Evolutionary conservation across 2,888 invertebrate species (phyloP), one percentile per base, ranked within the genome.

Genomic region (Ommatoiulus sabulosus): DNA sequence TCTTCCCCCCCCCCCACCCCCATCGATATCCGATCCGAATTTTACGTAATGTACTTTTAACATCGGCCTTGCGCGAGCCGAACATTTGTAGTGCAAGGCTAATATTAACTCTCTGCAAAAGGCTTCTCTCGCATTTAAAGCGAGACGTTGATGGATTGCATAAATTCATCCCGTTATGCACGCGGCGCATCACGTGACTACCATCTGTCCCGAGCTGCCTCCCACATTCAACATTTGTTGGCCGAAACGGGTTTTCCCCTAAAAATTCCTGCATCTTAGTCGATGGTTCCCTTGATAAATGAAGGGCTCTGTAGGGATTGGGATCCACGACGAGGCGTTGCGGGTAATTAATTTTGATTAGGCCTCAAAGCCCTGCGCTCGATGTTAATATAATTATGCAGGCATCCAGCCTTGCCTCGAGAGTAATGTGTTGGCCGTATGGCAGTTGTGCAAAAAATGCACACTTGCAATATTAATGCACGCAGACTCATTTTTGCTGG

Each of bases 301-400:
- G 52, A 52, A 46, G 10, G 52, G 15, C 52, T 52, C 52, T 10
- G 52, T 52, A 15, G 52, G 52, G 52, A 52, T 52, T 52, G 10
- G 0, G 10, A 52, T 10, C 52, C 52, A 15, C 4, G 52, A 15
- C 52, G 52, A 52, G 52, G 52, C 52, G 52, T 52, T 52, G 52
- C 52, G 52, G 52, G 52, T 52, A 52, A 52, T 52, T 52, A 52
- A 52, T 52, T 52, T 52, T 52, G 52, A 52, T 52, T 52, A 52
- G 52, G 15, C 52, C 52, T 10, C 52, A 15, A 52, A 15, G 52
- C 52, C 52, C 17, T 4, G 52, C 10, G 52, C 52, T 52, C 17
- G 12, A 52, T 52, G 17, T 52, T 52, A 52, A 52, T 52, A 15
- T 15, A 52, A 52, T 52, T 52, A 52, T 52, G 52, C 52, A 52